Evolutionary conservation across 2,888 invertebrate species (phyloP).

Genomic region (Mantis religiosa): DNA sequence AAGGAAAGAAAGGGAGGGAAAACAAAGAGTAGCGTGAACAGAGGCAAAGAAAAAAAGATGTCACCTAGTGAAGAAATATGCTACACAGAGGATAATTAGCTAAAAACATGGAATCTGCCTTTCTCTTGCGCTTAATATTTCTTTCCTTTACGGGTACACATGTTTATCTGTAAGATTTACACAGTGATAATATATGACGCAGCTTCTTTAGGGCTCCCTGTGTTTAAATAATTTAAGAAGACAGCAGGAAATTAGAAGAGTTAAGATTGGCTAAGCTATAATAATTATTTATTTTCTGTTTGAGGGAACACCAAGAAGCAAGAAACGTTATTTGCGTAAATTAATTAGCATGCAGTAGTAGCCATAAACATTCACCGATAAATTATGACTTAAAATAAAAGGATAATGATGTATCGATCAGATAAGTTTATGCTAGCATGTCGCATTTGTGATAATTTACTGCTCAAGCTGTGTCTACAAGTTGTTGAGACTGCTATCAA

Average conservation of each 20-base stretch:
- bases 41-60: background rate
- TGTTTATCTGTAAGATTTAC: background rate
- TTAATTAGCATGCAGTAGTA: background rate
- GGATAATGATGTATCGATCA: background rate
- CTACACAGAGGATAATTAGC: background rate
- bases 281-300: background rate
- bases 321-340: background rate
- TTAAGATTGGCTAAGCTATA: background rate
- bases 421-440: background rate
- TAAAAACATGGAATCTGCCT: conserved; percentile 1
- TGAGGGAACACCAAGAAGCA: background rate
- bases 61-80: background rate
- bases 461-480: background rate
- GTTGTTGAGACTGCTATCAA: background rate
- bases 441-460: too few species aligned
- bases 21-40: background rate
- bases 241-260: background rate
- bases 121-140: background rate
- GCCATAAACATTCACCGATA: background rate
- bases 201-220: background rate
- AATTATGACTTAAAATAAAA: background rate
- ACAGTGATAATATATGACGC: background rate
- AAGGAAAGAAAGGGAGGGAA: background rate
- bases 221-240: background rate
- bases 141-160: background rate